A percentile compares a stretch with the other conserved stretches of the same genome.
Conservation (phyloP, 2,797 vertebrate genomes). For the Moxostoma hubbsi region DNA sequence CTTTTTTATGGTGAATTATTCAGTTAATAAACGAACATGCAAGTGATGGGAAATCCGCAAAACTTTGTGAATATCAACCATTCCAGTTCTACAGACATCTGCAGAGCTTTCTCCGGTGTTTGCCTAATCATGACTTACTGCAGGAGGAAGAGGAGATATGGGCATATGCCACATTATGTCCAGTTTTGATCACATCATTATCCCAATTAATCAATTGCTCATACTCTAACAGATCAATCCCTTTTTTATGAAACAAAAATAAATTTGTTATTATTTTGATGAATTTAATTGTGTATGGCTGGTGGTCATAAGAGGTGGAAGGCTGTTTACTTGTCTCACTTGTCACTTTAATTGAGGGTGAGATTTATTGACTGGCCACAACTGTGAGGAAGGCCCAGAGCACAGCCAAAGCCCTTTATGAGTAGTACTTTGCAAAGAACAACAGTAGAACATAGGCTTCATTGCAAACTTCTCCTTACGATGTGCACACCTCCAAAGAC, state of each 20-base stretch:
- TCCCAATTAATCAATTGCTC: not conserved
- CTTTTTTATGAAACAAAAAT: too few relatives aligned
- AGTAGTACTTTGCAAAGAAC: not conserved
- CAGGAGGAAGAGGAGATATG: not conserved
- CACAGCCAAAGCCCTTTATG: not conserved
- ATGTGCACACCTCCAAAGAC: not conserved
- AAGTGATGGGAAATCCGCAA: not conserved
- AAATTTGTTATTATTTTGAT: not conserved
- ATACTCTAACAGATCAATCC: too few relatives aligned
- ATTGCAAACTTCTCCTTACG: not conserved
- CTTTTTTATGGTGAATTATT: too few relatives aligned
- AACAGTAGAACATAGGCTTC: not conserved
- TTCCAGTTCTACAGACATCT: not conserved
- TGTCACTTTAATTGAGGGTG: not conserved
- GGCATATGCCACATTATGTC: not conserved
- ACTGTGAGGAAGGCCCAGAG: not conserved
- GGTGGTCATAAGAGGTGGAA: not conserved
- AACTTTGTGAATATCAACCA: not conserved
- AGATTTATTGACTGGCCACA: constrained; percentile 3
- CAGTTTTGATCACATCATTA: not conserved
- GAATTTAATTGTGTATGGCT: constrained; percentile 11
- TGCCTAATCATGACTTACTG: not conserved
- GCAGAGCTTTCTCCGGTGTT: not conserved
- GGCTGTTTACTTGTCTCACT: not conserved
- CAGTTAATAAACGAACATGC: not conserved